Base-by-base conservation (phyloP, 2,797 vertebrate species). In the Ctenosaura bakeri region DNA sequence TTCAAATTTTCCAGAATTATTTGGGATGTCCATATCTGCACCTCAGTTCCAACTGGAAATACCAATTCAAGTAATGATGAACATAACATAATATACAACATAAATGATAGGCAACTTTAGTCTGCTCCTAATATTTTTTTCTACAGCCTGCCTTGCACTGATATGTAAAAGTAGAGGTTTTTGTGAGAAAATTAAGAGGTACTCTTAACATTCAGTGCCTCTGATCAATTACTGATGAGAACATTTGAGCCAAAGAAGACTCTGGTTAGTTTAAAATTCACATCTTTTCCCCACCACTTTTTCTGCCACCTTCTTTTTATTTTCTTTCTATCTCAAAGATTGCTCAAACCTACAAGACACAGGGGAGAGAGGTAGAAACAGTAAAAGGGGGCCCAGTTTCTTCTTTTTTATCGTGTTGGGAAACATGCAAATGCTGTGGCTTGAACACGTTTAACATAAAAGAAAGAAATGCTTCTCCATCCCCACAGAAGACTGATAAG, bases 41-140 rank as follows among this genome's bases (percentile, higher is more conserved):
- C 46, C 0, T 0, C 42, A 82, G 22, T 88, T 94, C 88, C 89
- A 92, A 92, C 82, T 91, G 81, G 80, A 94, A 93, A 92, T 92
- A 89, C 83, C 90, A 86, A 90, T 90, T 91, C 93, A 92, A 88
- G 92, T 29, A 91, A 85, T 64, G 0, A 20, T 73, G 89, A 91
- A 85, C 38, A 78, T 7, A 50, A 78, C 7, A 50, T 32, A 66
- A 87, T 91, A 85, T 54, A 78, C 24, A 50, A 78, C 7, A 50
- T 32, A 66, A 87, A 88, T 82, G 26, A 32, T 29, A 6, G n/a
- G 77, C 62, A 85, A 32, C 20, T 7, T 76, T 42, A 29, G 3
- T 88, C 76, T 62, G 18, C 62, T 76, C 6, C 20, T 26, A n/a
- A 46, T 46, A 46, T 46, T 46, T 46, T 46, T 13, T 16, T 29